Conservation (phyloP, 2,797 vertebrate genomes). For the Gallinago stenura region DNA sequence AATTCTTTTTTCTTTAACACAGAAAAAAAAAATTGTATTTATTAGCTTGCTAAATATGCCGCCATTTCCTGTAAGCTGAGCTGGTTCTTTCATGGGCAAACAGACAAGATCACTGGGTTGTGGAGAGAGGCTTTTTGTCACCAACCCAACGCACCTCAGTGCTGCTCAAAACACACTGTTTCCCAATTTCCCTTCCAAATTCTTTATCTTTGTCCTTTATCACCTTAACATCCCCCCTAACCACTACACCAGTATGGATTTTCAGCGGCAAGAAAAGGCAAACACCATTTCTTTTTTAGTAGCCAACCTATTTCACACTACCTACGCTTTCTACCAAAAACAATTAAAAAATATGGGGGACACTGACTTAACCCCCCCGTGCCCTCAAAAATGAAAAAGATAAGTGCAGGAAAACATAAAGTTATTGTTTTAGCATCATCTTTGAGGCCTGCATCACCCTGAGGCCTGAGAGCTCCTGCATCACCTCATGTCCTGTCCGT, state of each 20-base stretch:
- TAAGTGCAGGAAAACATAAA: not conserved
- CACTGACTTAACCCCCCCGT: not conserved
- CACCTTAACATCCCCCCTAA: not conserved
- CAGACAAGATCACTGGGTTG: not conserved
- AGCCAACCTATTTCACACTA: not conserved
- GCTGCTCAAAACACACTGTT: not conserved
- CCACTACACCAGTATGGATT: not conserved
- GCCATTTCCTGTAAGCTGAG: not conserved
- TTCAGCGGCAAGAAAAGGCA: not conserved
- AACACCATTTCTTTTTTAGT: rapidly evolving
- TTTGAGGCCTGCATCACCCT: not conserved
- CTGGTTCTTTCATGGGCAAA: not conserved
- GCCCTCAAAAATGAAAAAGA: not conserved
- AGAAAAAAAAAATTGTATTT: not conserved
- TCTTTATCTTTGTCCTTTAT: not conserved
- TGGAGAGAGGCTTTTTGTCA: not conserved
- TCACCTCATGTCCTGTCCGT: not conserved
- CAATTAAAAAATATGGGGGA: not conserved
- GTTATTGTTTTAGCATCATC: not conserved
- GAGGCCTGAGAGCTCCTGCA: not conserved
- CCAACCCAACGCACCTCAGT: not conserved
- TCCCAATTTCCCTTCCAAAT: not conserved
- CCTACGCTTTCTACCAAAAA: rapidly evolving
- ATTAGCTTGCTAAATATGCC: not conserved
- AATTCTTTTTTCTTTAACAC: not conserved